Percentiles rank a stretch among this genome's conserved stretches.
Conservation (phyloP, 2,113 vertebrate species). For the Pseudonaja textilis region DNA sequence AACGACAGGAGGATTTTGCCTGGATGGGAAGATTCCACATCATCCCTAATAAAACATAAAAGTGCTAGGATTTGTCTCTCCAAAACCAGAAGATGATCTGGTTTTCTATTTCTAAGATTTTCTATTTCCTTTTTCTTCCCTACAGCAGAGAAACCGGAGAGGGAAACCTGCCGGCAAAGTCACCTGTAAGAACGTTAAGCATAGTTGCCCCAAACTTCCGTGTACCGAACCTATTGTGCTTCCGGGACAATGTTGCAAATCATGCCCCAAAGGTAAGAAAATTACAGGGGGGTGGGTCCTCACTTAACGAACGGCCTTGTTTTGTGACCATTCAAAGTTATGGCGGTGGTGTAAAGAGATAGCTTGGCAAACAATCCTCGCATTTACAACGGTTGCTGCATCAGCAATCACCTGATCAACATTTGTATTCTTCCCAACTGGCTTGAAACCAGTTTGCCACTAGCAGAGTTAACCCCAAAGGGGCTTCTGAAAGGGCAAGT, state of each 20-base stretch:
- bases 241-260: constrained; percentile 92
- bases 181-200: constrained; percentile 91
- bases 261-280: constrained; percentile 85
- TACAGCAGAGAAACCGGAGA: constrained; percentile 77
- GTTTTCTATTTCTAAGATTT: too few species aligned
- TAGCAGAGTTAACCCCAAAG: too few species aligned
- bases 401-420: too few species aligned
- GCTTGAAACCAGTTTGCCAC: too few species aligned
- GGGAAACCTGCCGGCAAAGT: constrained; percentile 80
- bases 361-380: too few species aligned
- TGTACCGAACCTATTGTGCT: constrained; percentile 81
- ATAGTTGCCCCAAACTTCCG: constrained; percentile 80
- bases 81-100: too few species aligned
- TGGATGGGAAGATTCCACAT: not conserved
- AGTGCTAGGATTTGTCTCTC: too few species aligned
- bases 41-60: too few species aligned
- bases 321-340: not conserved
- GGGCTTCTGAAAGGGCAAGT: too few species aligned
- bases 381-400: too few species aligned
- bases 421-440: too few species aligned
- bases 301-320: not conserved
- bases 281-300: not conserved
- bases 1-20: not conserved
- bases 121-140: not conserved
- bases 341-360: too few species aligned